These are phyloP conservation scores for Callithrix jacchus DNA, from an alignment of 2,113 vertebrate genomes.

Conservation along the genomic window DNA sequence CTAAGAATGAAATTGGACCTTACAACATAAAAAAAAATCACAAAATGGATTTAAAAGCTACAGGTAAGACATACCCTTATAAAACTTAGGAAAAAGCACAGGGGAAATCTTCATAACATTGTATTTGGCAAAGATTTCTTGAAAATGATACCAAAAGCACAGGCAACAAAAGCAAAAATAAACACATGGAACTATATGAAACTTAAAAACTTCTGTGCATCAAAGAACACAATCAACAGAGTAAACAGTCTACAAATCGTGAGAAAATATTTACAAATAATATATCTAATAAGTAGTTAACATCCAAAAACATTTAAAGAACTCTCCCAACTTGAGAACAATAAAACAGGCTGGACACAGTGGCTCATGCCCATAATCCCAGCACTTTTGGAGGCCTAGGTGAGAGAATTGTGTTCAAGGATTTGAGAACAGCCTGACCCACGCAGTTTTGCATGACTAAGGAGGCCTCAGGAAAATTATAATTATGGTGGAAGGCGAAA, in stretches of 20 bases:
- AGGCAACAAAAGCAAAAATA: background rate
- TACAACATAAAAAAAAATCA: no score
- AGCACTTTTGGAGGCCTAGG: no score
- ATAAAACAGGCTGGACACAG: no score
- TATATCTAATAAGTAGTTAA: background rate
- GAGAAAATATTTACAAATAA: background rate
- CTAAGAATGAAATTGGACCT: background rate
- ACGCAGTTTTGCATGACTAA: no score
- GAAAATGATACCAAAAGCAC: background rate
- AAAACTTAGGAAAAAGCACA: background rate
- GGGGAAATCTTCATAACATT: background rate
- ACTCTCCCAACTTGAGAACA: background rate
- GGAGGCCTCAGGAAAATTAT: no score
- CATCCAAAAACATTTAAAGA: background rate
- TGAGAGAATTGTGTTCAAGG: no score
- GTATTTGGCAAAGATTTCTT: background rate
- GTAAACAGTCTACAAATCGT: rapidly evolving
- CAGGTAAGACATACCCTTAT: background rate
- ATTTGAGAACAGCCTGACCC: no score
- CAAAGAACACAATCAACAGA: background rate
- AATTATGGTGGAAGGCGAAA: no score
- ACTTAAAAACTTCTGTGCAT: background rate
- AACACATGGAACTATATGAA: background rate
- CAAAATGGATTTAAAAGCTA: background rate
- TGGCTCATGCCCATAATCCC: no score